These are phyloP conservation scores for Opisthocomus hoazin DNA, from an alignment of 2,113 vertebrate genomes.

Conservation along the genomic window DNA sequence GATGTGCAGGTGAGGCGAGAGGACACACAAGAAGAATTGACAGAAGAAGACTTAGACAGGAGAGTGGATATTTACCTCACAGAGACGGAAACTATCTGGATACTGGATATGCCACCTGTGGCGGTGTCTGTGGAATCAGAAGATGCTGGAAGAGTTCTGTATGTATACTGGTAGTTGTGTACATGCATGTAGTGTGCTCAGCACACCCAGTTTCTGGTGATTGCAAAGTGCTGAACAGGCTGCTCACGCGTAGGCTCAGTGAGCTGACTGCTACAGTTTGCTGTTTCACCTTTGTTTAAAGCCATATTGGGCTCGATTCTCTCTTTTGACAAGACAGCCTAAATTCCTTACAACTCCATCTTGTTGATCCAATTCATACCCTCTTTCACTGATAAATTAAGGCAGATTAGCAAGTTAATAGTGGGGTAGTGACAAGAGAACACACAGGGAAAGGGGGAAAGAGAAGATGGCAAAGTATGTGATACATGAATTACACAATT, in stretches of 20 bases:
- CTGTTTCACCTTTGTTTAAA: not conserved
- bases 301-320: not conserved
- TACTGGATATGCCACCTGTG: constrained; percentile 76
- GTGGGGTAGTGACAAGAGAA: not conserved
- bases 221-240: not conserved
- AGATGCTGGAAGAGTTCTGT: constrained; percentile 75
- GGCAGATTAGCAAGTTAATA: not conserved
- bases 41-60: constrained; percentile 73
- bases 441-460: not conserved
- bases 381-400: not conserved
- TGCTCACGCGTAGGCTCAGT: not conserved
- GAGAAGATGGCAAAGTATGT: not conserved
- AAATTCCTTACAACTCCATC: not conserved
- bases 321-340: not conserved
- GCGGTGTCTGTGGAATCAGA: constrained; percentile 73
- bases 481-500: not conserved
- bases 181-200: not conserved
- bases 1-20: constrained; percentile 61
- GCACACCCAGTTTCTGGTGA: not conserved
- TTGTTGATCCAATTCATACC: not conserved
- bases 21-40: constrained; percentile 52
- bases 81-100: constrained; percentile 77
- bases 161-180: not conserved
- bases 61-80: constrained; percentile 69
- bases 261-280: not conserved